Evolutionary conservation across 2,888 invertebrate species (phyloP).

Genomic region (Phalera bucephala): DNA sequence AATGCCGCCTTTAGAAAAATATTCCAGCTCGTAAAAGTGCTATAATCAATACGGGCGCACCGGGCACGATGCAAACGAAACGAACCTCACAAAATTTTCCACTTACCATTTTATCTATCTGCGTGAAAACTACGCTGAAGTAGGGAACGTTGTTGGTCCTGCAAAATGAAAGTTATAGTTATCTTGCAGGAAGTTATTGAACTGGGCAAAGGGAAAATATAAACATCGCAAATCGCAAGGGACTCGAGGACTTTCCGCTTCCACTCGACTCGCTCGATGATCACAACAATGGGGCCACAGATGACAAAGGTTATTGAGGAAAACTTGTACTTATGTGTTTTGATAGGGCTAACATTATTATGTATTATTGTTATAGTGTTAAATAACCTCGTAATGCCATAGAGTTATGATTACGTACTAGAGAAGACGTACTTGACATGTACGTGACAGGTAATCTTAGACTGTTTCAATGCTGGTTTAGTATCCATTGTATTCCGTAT

Average conservation of each 20-base stretch:
- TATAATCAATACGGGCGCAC: too few relatives aligned
- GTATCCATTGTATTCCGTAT: not conserved
- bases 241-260: slow-evolving; percentile 19
- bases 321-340: not conserved
- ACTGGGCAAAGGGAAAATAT: slow-evolving; percentile 28
- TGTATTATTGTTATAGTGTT: too few relatives aligned
- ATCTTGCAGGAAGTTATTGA: slow-evolving; percentile 25
- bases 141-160: slow-evolving; percentile 94
- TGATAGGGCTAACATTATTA: too few relatives aligned
- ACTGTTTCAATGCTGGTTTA: too few relatives aligned
- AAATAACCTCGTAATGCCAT: too few relatives aligned
- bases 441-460: too few relatives aligned
- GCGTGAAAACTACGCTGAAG: slow-evolving; percentile 93
- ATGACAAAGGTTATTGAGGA: slow-evolving; percentile 12
- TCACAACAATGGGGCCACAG: slow-evolving; percentile 2
- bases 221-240: slow-evolving; percentile 20
- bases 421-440: too few relatives aligned
- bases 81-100: slow-evolving; percentile 8
- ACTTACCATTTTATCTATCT: slow-evolving; percentile 93
- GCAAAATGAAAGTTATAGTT: slow-evolving; percentile 46
- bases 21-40: too few relatives aligned
- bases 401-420: too few relatives aligned
- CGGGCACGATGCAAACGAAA: slow-evolving; percentile 2
- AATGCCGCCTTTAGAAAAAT: too few relatives aligned
- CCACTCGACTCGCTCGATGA: slow-evolving; percentile 14